Base-by-base conservation (phyloP, 1,140 invertebrate species). In the Metopolophium dirhodum region DNA sequence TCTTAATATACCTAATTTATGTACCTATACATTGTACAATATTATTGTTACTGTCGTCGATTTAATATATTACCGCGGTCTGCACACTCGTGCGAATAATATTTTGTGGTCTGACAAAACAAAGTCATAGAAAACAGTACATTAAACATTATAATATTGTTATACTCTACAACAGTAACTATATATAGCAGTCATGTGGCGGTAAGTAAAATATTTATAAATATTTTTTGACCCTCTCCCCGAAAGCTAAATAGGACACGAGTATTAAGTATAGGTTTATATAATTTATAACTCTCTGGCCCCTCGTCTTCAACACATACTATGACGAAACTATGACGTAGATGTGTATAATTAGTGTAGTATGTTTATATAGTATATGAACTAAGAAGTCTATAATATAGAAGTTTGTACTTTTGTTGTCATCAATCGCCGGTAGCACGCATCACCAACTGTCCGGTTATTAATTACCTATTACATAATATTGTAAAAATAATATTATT, bases 201-300 rank as follows among this genome's bases (percentile, higher is more conserved):
- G 61, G 61, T 68, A 68, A 68, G 61, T 68, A n/a, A 68, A 68
- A 68, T 68, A 68, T 68, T 68, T 68, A 68, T n/a, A 68, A 68
- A 68, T 14, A n/a, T 68, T 68, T 68, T 68, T 68, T 68, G 61
- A n/a, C 61, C 61, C 61, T 14, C 61, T n/a, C 61, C 61, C 30
- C 3, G 30, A 30, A 30, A n/a, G 61, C 11, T 68, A 68, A 68
- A 68, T n/a, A 14, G 30, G 61, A n/a, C 61, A 14, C 9, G 11
- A 11, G 30, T 68, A 68, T 18, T 57, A 57, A 23, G 22, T 57
- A 57, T 57, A 61, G 23, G 57, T 11, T 30, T 30, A 7, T 30
- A 61, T 11, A 26, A 30, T 61, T 61, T 61, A 61, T 61, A 61
- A 30, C 23, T 61, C 22, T 57, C 57, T 30, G 57, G 26, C 26